Base-by-base conservation (phyloP, 1,140 invertebrate genomes). In the Anthonomus grandis region DNA sequence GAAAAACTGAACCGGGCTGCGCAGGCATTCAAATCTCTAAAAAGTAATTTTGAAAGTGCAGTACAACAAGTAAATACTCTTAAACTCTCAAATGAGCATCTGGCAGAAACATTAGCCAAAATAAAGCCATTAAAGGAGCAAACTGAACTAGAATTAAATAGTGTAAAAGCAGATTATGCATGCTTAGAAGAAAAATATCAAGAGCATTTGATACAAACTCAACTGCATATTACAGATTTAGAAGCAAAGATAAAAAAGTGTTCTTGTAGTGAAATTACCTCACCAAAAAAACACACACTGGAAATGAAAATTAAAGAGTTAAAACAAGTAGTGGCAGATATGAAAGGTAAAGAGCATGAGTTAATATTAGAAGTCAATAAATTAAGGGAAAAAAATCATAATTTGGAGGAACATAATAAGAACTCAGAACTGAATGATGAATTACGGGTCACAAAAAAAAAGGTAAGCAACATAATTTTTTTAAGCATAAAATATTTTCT, bases 121-220 rank as follows among this genome's bases (percentile, higher is more conserved):
- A 27, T 39, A 27, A 53, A 59, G 23, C 23, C 18, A 34, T 12
- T 25, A 47, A 27, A 49, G 3, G 31, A 59, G 41, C 18, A 49
- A 47, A 23, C 21, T n/a, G 37, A 48, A 41, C 47, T 34, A 46
- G 49, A 58, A 36, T 34, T 45, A 27, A 42, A 41, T 39, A 31
- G 48, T 22, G 21, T 39, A 2, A 59, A 47, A 22, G 17, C 45
- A 10, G 38, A 45, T 27, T 53, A 59, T 39, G 49, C 13, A 6
- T 21, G 6, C 8, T 12, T 44, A 21, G 18, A 44, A 6, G 18
- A 44, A 8, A 44, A 44, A 44, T 44, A 44, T 44, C 4, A 44
- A 44, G 17, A 44, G 12, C 18, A 17, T 19, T 8, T 44, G 41
- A 44, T 44, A 5, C 17, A 44, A 3, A 21, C 41, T 18, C 41